A percentile compares a stretch with the other conserved stretches of the same genome.
Evolutionary conservation across 2,113 vertebrate species (phyloP).

Genomic region (Pavo muticus): DNA sequence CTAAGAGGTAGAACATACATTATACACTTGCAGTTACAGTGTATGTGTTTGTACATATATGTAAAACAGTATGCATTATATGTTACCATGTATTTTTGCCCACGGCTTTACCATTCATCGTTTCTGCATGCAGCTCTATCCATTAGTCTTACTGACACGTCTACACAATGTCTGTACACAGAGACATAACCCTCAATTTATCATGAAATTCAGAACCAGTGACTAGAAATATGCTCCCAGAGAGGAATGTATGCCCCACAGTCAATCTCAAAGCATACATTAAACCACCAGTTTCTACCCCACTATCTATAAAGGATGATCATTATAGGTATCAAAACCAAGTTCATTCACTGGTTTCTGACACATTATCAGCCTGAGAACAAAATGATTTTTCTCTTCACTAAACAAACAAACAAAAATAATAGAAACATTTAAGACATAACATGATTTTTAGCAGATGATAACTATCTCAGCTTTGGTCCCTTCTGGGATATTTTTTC

Average conservation of each 20-base stretch:
- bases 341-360: background rate
- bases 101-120: background rate
- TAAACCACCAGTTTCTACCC: background rate
- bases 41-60: background rate
- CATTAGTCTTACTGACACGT: background rate
- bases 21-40: background rate
- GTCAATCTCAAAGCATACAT: background rate
- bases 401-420: background rate
- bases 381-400: slow-evolving; percentile 11
- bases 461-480: slow-evolving; percentile 40
- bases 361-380: background rate
- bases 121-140: background rate
- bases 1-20: background rate
- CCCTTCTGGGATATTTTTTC: slow-evolving; percentile 40
- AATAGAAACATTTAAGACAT: background rate
- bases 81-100: background rate
- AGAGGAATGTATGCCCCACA: background rate
- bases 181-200: background rate
- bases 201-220: background rate
- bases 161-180: background rate
- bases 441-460: background rate
- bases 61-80: background rate
- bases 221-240: background rate
- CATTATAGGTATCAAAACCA: background rate
- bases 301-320: background rate